Evolutionary conservation across 1,140 invertebrate species (phyloP).

Genomic region (Cecropterus lyciades): DNA sequence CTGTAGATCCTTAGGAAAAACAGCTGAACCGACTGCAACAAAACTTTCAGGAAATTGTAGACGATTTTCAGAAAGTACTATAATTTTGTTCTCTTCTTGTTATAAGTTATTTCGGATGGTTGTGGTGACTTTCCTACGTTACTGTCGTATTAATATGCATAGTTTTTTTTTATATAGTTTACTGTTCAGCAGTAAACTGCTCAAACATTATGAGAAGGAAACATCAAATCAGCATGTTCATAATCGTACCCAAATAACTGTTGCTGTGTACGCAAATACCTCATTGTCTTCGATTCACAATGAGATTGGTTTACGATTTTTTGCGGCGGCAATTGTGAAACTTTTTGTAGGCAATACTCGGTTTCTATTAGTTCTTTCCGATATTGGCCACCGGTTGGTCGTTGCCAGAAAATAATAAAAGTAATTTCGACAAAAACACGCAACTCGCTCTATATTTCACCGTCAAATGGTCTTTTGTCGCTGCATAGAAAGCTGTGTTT

Average conservation of each 20-base stretch:
- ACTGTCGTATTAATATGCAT: no score
- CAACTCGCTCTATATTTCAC: constrained; percentile 9
- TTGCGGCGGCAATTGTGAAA: constrained; percentile 29
- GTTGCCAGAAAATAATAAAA: constrained; percentile 34
- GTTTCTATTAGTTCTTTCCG: constrained; percentile 41
- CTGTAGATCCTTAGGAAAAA: no score
- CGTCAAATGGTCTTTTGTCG: constrained; percentile 10
- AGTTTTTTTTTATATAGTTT: no score
- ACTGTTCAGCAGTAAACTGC: no score
- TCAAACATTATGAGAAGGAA: no score
- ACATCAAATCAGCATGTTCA: not conserved
- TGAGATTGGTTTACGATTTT: constrained; percentile 35
- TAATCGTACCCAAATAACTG: constrained; percentile 23
- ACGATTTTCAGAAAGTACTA: no score
- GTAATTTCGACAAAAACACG: constrained; percentile 23
- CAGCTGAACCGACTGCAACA: no score
- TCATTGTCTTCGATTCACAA: constrained; percentile 48
- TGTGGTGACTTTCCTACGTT: no score
- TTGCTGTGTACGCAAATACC: constrained; percentile 39
- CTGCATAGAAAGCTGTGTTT: constrained; percentile 1
- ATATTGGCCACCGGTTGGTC: constrained; percentile 34
- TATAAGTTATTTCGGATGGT: no score
- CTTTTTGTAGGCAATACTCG: constrained; percentile 32
- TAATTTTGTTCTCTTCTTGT: no score
- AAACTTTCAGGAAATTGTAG: no score